Conservation (phyloP, 2,797 vertebrate genomes). For the Xiphorhynchus erythropygius region DNA sequence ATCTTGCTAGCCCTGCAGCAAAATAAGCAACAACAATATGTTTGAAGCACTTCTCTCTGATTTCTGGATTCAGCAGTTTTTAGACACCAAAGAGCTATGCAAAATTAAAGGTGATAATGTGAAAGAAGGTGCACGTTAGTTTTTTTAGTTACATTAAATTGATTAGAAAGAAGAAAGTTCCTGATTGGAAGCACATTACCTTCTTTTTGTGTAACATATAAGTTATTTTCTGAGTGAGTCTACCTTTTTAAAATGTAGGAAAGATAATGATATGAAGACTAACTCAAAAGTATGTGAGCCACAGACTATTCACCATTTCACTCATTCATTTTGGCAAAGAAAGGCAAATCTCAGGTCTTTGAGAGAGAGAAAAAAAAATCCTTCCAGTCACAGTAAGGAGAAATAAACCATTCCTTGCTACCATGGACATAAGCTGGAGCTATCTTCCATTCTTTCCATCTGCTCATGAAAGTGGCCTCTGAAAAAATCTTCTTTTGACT, state of each 20-base stretch:
- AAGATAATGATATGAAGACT: background rate
- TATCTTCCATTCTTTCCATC: background rate
- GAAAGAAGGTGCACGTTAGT: background rate
- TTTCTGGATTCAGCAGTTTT: background rate
- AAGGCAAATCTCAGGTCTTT: background rate
- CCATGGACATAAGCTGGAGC: background rate
- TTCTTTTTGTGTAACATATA: background rate
- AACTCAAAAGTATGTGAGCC: background rate
- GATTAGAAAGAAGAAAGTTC: background rate
- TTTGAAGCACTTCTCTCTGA: background rate
- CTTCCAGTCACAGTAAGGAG: background rate
- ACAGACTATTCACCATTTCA: background rate
- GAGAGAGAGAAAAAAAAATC: background rate
- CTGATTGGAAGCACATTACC: background rate
- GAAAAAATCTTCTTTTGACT: background rate
- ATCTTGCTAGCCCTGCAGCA: background rate
- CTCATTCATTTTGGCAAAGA: background rate
- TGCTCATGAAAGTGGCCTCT: background rate
- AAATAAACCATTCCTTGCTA: background rate
- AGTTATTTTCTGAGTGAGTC: background rate
- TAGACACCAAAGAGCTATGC: background rate
- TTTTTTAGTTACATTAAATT: slow-evolving; percentile 14
- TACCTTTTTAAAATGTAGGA: background rate
- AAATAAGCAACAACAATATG: background rate
- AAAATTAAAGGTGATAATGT: background rate